Percentiles rank a stretch among this genome's conserved stretches.
Conservation (phyloP, 2,797 vertebrate species). For the Hoplostethus atlanticus region DNA sequence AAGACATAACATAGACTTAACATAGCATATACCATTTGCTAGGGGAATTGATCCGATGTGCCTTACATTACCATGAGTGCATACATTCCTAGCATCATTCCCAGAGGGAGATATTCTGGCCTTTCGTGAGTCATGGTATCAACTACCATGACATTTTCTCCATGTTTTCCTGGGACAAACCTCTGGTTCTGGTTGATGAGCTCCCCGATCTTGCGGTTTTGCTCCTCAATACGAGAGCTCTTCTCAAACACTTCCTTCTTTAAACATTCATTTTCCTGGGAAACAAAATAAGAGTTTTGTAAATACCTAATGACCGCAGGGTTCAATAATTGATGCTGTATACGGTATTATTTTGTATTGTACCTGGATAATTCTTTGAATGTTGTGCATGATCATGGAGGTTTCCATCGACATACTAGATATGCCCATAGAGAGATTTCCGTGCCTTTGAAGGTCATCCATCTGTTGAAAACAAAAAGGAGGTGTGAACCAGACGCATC, state of each 20-base stretch:
- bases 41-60: too few species aligned
- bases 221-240: slow-evolving; percentile 94
- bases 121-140: not conserved
- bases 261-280: slow-evolving; percentile 95
- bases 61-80: too few species aligned
- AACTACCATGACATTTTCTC: not conserved
- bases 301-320: not conserved
- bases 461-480: slow-evolving; percentile 79
- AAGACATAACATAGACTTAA: too few species aligned
- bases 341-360: rapidly evolving
- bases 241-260: slow-evolving; percentile 98
- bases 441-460: slow-evolving; percentile 90
- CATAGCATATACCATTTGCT: too few species aligned
- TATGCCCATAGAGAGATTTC: slow-evolving; percentile 81
- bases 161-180: slow-evolving; percentile 74
- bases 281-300: not conserved
- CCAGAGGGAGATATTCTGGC: too few species aligned
- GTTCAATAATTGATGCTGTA: not conserved
- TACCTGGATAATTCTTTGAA: slow-evolving; percentile 96
- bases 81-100: too few species aligned
- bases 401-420: slow-evolving; percentile 94
- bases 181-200: slow-evolving; percentile 96
- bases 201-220: slow-evolving; percentile 95
- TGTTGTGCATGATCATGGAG: slow-evolving; percentile 94
- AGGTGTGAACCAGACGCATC: not conserved